phyloP scores from a whole-genome alignment of 2,113 vertebrate genomes.

The Bungarus multicinctus region DNA sequence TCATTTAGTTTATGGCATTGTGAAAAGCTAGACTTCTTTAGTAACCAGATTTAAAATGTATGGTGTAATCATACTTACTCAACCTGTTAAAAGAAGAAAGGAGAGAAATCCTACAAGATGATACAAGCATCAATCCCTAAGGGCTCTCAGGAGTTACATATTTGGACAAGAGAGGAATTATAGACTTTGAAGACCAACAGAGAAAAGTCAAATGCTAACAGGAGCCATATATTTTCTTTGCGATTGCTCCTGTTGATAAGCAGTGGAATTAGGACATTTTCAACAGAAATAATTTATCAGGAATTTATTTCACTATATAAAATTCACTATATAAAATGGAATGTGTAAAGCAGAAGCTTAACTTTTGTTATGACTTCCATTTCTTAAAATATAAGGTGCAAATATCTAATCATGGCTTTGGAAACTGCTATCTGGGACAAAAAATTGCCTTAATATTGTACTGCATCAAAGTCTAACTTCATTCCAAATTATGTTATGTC shows the following conservation, averaged over 20 bases:
- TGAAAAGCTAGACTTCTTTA: not conserved
- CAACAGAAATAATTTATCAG: not conserved
- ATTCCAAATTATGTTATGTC: constrained; percentile 34
- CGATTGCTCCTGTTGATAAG: not conserved
- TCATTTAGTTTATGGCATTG: not conserved
- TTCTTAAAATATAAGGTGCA: not conserved
- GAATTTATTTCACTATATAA: not conserved
- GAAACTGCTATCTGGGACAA: not conserved
- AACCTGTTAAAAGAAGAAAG: not conserved
- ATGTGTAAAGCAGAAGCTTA: not conserved
- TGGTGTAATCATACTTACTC: not conserved
- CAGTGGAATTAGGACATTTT: not conserved
- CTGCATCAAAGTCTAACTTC: constrained; percentile 24
- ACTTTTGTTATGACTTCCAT: not conserved
- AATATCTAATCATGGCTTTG: not conserved
- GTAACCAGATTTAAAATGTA: not conserved
- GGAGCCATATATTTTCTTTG: not conserved
- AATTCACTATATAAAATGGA: not conserved
- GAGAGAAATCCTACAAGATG: not conserved
- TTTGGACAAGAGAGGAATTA: not conserved
- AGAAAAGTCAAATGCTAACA: not conserved
- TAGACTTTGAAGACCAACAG: not conserved
- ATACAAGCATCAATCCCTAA: not conserved
- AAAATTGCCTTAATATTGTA: not conserved
- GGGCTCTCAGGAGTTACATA: not conserved